Conservation (phyloP, 2,113 vertebrate genomes). For the Sinocyclocheilus rhinocerous region DNA sequence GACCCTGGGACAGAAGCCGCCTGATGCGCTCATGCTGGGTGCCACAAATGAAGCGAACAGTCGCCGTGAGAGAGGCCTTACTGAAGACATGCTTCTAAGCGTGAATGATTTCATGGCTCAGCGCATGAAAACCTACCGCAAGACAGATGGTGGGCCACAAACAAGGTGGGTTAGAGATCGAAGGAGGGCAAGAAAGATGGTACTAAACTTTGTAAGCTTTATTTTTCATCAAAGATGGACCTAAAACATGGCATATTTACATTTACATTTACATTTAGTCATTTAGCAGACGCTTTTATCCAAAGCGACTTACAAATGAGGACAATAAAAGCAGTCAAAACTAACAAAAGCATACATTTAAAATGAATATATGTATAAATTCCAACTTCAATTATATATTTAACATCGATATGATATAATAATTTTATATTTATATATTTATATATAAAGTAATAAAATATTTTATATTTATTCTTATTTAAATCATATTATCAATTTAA, state of each 20-base stretch:
- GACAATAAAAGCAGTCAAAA: no score
- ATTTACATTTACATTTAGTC: no score
- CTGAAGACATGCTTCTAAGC: slow-evolving; percentile 76
- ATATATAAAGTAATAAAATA: no score
- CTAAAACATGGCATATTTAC: neutral
- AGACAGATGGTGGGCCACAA: slow-evolving; percentile 64
- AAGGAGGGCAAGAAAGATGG: slow-evolving; percentile 34
- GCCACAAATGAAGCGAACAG: slow-evolving; percentile 44
- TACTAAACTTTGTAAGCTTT: slow-evolving; percentile 10
- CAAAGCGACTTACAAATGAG: no score
- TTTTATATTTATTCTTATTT: no score
- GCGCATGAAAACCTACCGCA: slow-evolving; percentile 68
- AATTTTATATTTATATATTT: no score
- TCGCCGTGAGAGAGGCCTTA: slow-evolving; percentile 69
- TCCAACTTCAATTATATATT: no score
- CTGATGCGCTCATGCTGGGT: slow-evolving; percentile 54
- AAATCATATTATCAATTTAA: no score
- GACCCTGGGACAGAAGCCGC: neutral
- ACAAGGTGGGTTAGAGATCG: slow-evolving; percentile 46
- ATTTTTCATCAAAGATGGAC: neutral
- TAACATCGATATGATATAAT: no score
- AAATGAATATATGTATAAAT: no score
- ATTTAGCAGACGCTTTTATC: no score
- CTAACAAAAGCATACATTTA: no score
- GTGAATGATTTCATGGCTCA: slow-evolving; percentile 74